These are phyloP conservation scores for Samia ricini DNA, from an alignment of 1,140 invertebrate species.

Conservation along the genomic window DNA sequence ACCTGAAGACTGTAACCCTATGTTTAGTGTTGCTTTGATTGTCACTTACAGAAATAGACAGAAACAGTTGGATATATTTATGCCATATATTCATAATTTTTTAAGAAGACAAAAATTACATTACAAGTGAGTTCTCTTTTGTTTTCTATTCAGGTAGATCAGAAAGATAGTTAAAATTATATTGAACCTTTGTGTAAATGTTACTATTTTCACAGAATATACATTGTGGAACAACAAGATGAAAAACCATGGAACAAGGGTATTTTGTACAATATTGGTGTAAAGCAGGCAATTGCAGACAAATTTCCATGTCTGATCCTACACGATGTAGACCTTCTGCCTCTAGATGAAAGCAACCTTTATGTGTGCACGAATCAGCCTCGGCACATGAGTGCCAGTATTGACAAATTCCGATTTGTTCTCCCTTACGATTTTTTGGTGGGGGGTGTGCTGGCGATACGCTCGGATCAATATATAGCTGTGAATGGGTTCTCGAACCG, in stretches of 20 bases:
- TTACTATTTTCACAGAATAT: slow-evolving; percentile 80
- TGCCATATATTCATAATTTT: slow-evolving; percentile 94
- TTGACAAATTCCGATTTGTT: slow-evolving; percentile 89
- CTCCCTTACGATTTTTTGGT: slow-evolving; percentile 85
- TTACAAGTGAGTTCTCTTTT: slow-evolving; percentile 81
- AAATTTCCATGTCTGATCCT: slow-evolving; percentile 94
- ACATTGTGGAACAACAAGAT: slow-evolving; percentile 92
- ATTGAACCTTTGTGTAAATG: not conserved
- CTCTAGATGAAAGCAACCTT: slow-evolving; percentile 91
- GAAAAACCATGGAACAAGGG: slow-evolving; percentile 93
- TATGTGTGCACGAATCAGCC: slow-evolving; percentile 93
- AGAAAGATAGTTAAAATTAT: no score
- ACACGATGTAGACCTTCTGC: slow-evolving; percentile 97
- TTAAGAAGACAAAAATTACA: slow-evolving; percentile 91
- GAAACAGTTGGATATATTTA: slow-evolving; percentile 87
- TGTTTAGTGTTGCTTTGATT: slow-evolving; percentile 90
- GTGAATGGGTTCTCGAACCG: slow-evolving; percentile 96
- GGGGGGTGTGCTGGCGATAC: slow-evolving; percentile 87
- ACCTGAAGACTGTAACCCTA: slow-evolving; percentile 85
- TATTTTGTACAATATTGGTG: slow-evolving; percentile 93
- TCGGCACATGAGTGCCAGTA: slow-evolving; percentile 94
- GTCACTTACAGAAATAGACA: slow-evolving; percentile 93
- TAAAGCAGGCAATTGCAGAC: slow-evolving; percentile 83
- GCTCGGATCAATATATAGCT: slow-evolving; percentile 82
- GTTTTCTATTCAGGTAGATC: no score